phyloP scores from a whole-genome alignment of 2,113 vertebrate species.

The Lota lota region DNA sequence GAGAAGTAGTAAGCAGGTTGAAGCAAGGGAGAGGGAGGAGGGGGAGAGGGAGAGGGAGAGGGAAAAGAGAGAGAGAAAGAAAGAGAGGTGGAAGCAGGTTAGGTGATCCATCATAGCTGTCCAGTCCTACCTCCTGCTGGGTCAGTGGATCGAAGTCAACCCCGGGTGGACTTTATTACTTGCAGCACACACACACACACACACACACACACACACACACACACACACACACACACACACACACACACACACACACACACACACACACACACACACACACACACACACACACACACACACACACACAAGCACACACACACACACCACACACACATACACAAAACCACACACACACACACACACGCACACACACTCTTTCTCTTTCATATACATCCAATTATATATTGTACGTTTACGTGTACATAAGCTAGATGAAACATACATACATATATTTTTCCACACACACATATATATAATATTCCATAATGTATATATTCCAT shows the following conservation, averaged over 20 bases:
- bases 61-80: slow-evolving; percentile 42
- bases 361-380: not conserved
- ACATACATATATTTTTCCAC: no score
- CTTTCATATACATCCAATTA: no score
- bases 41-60: slow-evolving; percentile 45
- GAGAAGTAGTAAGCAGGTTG: slow-evolving; percentile 58
- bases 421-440: not conserved
- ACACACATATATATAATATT: no score
- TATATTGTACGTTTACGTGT: slow-evolving; percentile 2
- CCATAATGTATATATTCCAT: no score
- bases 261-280: not conserved
- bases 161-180: slow-evolving; percentile 94
- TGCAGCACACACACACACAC: slow-evolving; percentile 55
- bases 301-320: slow-evolving; percentile 30
- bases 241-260: not conserved
- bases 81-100: slow-evolving; percentile 74
- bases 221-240: slow-evolving; percentile 29
- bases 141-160: slow-evolving; percentile 88
- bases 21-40: slow-evolving; percentile 26
- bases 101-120: slow-evolving; percentile 96
- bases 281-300: slow-evolving; percentile 33
- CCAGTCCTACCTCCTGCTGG: slow-evolving; percentile 85
- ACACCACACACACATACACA: slow-evolving; percentile 28
- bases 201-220: slow-evolving; percentile 31
- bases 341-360: not conserved